These are phyloP conservation scores for Ascidia mentula DNA, from an alignment of 23 tunicate genomes.

Conservation along the genomic window DNA sequence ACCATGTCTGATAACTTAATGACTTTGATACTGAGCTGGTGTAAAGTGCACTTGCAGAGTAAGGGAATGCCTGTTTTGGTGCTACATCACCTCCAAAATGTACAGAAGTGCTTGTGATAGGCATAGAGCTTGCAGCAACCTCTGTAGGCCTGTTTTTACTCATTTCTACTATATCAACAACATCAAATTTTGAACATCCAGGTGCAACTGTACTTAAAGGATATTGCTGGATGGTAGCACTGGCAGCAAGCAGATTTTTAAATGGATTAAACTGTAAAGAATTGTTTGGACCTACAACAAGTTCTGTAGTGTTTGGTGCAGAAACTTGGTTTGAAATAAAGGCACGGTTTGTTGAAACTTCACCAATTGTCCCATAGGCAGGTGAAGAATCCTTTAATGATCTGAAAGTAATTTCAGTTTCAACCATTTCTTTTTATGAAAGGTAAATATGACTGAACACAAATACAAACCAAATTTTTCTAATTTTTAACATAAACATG, in stretches of 20 bases:
- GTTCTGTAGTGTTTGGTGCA: background rate
- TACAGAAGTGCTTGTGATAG: background rate
- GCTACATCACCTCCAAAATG: background rate
- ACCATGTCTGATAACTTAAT: constrained; percentile 27
- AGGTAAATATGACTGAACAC: too few species aligned
- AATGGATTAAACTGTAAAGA: constrained; percentile 11
- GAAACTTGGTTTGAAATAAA: background rate
- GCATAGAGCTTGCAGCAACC: background rate
- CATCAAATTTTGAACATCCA: background rate
- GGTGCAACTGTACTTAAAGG: background rate
- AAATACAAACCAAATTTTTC: too few species aligned
- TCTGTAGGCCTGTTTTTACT: background rate
- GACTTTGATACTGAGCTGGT: constrained; percentile 17
- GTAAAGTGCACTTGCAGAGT: constrained; percentile 21
- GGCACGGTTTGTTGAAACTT: background rate
- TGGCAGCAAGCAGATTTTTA: background rate
- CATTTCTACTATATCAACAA: background rate
- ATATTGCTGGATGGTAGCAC: background rate
- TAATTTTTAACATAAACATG: background rate
- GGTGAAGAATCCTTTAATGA: background rate
- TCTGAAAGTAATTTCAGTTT: background rate
- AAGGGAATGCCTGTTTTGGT: background rate
- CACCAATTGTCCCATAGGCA: background rate
- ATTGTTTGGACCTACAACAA: background rate
- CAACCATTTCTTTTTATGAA: background rate